Evolutionary conservation across 2,797 vertebrate genomes (phyloP).

Genomic region (Hemibagrus guttatus): DNA sequence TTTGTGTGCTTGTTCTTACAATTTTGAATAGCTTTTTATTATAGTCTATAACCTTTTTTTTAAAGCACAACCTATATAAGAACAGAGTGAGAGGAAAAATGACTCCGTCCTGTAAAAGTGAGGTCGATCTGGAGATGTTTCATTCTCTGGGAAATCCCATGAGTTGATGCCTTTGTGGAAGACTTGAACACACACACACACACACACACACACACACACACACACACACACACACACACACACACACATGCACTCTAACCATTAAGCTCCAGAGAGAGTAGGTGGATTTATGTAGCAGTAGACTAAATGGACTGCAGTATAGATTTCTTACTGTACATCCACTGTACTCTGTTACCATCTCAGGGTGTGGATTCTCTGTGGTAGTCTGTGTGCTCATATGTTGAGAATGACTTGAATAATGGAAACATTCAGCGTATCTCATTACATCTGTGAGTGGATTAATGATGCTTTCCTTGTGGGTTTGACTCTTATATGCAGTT

Average conservation of each 20-base stretch:
- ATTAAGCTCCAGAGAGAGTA: constrained; percentile 49
- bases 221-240: neutral
- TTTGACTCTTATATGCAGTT: neutral
- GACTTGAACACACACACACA: neutral
- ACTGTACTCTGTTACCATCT: constrained; percentile 40
- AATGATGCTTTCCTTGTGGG: neutral
- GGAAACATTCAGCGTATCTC: neutral
- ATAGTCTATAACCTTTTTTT: neutral
- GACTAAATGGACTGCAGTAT: constrained; percentile 54
- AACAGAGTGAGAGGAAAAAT: constrained; percentile 5
- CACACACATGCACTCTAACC: constrained; percentile 35
- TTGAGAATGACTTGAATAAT: neutral
- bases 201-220: constrained; percentile 13
- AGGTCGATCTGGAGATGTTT: constrained; percentile 32
- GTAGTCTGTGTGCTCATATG: neutral
- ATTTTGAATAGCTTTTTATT: neutral
- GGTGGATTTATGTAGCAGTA: constrained; percentile 54
- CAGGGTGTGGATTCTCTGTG: neutral
- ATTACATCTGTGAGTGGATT: constrained; percentile 8
- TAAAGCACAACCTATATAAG: neutral
- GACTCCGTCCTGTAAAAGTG: constrained; percentile 28
- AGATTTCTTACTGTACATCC: constrained; percentile 47
- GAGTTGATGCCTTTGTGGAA: constrained; percentile 17
- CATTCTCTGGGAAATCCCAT: constrained; percentile 35
- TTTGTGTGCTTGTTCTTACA: constrained; percentile 6